These are phyloP conservation scores for Pagrus major DNA, from an alignment of 2,113 vertebrate species.

Conservation along the genomic window DNA sequence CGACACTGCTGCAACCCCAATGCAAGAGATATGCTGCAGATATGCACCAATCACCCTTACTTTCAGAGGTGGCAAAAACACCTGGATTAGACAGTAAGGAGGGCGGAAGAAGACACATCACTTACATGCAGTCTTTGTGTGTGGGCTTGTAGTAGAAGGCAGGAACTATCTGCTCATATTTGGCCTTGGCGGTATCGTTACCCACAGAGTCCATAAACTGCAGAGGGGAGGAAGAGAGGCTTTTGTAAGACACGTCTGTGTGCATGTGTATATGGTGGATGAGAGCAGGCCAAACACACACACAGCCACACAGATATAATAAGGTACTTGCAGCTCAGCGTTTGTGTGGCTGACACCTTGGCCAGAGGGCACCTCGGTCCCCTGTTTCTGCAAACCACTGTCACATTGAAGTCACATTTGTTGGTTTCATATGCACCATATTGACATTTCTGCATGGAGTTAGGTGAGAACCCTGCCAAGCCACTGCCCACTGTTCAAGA, in stretches of 20 bases:
- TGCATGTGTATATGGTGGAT: neutral
- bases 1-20: no score
- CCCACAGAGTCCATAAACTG: slow-evolving; percentile 92
- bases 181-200: slow-evolving; percentile 87
- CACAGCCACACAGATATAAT: neutral
- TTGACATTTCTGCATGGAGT: no score
- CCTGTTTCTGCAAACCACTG: no score
- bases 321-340: neutral
- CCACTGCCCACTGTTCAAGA: no score
- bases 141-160: slow-evolving; percentile 92
- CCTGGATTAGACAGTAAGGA: neutral
- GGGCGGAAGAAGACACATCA: slow-evolving; percentile 43
- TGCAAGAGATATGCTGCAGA: no score
- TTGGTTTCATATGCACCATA: no score
- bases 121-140: slow-evolving; percentile 92
- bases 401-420: no score
- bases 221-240: slow-evolving; percentile 54
- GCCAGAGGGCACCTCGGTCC: no score
- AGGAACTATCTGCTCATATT: slow-evolving; percentile 90
- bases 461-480: no score
- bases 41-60: neutral
- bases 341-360: slow-evolving; percentile 4
- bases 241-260: neutral
- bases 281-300: neutral
- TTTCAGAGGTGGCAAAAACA: neutral